These are phyloP conservation scores for Porites australiensis DNA, from an alignment of 64 coral and sea anemone genomes.

Conservation along the genomic window DNA sequence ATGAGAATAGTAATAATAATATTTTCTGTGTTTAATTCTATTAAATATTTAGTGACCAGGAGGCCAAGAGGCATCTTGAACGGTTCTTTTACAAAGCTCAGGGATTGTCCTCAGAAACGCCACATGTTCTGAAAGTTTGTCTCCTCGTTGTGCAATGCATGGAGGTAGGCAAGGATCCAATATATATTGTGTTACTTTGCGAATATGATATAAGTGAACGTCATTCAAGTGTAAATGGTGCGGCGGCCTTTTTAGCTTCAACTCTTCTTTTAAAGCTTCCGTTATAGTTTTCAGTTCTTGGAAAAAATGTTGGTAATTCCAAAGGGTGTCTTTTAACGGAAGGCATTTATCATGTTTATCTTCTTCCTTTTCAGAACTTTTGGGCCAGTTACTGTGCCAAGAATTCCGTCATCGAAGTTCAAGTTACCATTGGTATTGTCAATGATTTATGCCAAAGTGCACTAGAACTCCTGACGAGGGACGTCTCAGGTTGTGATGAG, in stretches of 20 bases:
- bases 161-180: not conserved
- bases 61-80: slow-evolving; percentile 23
- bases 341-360: not conserved
- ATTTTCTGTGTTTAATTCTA: not conserved
- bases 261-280: too few relatives aligned
- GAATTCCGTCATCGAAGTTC: not conserved
- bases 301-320: not conserved
- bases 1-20: not conserved
- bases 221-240: too few relatives aligned
- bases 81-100: slow-evolving; percentile 56
- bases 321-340: not conserved
- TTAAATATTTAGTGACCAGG: not conserved
- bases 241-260: too few relatives aligned
- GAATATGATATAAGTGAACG: too few relatives aligned
- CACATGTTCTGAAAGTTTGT: slow-evolving; percentile 52
- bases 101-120: slow-evolving; percentile 40
- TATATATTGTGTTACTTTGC: too few relatives aligned
- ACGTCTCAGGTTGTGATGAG: not conserved
- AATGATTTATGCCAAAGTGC: not conserved
- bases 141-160: slow-evolving; percentile 55
- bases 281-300: not conserved
- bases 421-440: not conserved
- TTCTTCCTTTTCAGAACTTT: not conserved
- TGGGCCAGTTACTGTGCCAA: not conserved
- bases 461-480: not conserved